Conservation (phyloP, 2,797 vertebrate species). For the Huso huso region DNA sequence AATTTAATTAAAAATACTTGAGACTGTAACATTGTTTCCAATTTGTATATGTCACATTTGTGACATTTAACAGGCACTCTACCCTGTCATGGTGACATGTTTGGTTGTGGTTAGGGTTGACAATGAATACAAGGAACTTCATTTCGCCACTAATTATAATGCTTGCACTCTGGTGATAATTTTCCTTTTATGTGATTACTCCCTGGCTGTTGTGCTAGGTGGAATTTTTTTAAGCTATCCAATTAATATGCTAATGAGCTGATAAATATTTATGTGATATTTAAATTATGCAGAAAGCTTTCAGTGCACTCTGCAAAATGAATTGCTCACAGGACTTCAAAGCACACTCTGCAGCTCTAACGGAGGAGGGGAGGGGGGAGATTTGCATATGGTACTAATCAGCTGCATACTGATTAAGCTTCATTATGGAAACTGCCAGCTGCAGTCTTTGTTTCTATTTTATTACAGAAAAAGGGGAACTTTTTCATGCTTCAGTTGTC, state of each 20-base stretch:
- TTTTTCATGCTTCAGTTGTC: slow-evolving; percentile 92
- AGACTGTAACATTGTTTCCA: slow-evolving; percentile 62
- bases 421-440: slow-evolving; percentile 98
- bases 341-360: slow-evolving; percentile 93
- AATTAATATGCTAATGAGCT: slow-evolving; percentile 99
- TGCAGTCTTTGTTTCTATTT: slow-evolving; percentile 98
- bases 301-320: slow-evolving; percentile 94
- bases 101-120: slow-evolving; percentile 63
- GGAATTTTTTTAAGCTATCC: slow-evolving; percentile 68
- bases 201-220: slow-evolving; percentile 38
- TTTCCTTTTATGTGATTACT: slow-evolving; percentile 42
- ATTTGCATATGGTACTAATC: slow-evolving; percentile 99
- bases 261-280: slow-evolving; percentile 99
- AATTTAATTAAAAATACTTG: slow-evolving; percentile 68
- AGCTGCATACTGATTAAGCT: slow-evolving; percentile 99
- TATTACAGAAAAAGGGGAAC: slow-evolving; percentile 79
- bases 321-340: slow-evolving; percentile 99
- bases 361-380: slow-evolving; percentile 67
- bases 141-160: slow-evolving; percentile 70
- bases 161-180: slow-evolving; percentile 72
- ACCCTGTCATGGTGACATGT: slow-evolving; percentile 55
- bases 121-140: slow-evolving; percentile 71
- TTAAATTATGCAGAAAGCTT: slow-evolving; percentile 99
- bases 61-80: slow-evolving; percentile 57
- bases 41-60: slow-evolving; percentile 60